A percentile compares a stretch with the other conserved stretches of the same genome.
Evolutionary conservation across 2,888 invertebrate species (phyloP).

Genomic region (Raillietiella orientalis): DNA sequence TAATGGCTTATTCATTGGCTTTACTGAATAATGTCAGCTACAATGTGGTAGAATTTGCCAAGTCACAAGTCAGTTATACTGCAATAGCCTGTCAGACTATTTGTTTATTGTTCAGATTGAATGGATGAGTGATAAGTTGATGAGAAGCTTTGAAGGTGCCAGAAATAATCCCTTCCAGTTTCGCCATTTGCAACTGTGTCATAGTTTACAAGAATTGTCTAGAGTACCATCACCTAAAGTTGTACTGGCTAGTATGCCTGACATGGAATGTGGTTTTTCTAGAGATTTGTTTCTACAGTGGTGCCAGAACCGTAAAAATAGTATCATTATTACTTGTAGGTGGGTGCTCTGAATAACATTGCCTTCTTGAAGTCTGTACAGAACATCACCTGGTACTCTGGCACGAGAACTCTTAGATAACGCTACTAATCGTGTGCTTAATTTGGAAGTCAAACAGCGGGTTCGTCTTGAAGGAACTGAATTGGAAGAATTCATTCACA

Average conservation of each 20-base stretch:
- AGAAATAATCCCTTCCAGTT: constrained; percentile 86
- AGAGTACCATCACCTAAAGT: constrained; percentile 73
- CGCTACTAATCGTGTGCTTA: constrained; percentile 13
- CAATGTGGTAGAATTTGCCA: constrained; percentile 94
- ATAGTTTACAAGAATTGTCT: constrained; percentile 52
- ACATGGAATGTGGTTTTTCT: constrained; percentile 80
- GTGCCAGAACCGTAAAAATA: constrained; percentile 68
- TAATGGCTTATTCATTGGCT: constrained; percentile 73
- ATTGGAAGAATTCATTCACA: constrained; percentile 18
- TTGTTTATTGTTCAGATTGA: constrained; percentile 32
- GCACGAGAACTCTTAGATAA: constrained; percentile 18
- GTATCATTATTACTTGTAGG: constrained; percentile 54
- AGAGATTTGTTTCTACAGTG: constrained; percentile 78
- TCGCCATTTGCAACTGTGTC: constrained; percentile 71
- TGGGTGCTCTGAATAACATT: constrained; percentile 2
- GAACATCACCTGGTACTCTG: constrained; percentile 15
- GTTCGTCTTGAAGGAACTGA: constrained; percentile 21
- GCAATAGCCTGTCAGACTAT: not conserved
- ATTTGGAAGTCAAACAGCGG: constrained; percentile 14
- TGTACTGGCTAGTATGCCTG: constrained; percentile 73
- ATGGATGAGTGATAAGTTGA: constrained; percentile 98
- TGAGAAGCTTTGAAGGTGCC: constrained; percentile 63
- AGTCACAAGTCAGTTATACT: constrained; percentile 32
- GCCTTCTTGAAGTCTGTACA: not conserved
- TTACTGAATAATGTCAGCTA: constrained; percentile 86